phyloP scores from a whole-genome alignment of 2,888 invertebrate genomes.

The Galerucella pusilla region DNA sequence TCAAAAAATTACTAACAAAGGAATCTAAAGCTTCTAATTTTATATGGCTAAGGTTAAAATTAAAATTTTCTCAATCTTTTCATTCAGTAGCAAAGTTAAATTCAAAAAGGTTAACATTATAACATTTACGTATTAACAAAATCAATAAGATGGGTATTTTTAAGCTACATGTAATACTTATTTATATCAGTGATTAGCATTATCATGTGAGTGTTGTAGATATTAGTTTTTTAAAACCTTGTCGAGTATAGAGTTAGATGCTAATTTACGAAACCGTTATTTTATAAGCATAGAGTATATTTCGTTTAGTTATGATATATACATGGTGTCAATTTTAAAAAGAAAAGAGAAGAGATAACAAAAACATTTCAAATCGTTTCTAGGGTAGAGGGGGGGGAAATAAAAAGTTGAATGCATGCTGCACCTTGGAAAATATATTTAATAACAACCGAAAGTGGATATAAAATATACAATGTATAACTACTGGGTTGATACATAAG shows the following conservation, averaged over 20 bases:
- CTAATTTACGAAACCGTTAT: background rate
- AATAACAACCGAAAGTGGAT: too few relatives aligned
- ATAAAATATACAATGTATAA: too few relatives aligned
- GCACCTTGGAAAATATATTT: too few relatives aligned
- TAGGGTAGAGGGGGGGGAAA: too few relatives aligned
- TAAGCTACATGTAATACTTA: background rate
- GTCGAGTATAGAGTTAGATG: background rate
- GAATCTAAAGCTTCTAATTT: background rate
- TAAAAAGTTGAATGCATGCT: too few relatives aligned
- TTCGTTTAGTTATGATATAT: too few relatives aligned
- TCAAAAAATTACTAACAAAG: background rate
- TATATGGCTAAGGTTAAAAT: too few relatives aligned
- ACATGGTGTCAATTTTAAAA: too few relatives aligned
- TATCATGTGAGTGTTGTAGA: background rate
- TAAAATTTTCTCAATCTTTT: background rate
- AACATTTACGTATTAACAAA: background rate
- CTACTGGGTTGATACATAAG: background rate
- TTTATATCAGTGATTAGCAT: constrained; percentile 1
- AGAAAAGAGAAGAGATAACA: too few relatives aligned
- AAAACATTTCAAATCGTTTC: too few relatives aligned
- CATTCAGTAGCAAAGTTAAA: background rate
- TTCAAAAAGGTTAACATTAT: background rate
- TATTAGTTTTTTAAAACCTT: background rate
- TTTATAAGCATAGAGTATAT: background rate
- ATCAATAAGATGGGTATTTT: background rate